Base-by-base conservation (phyloP, 37 sponge, comb jelly and placozoan species). In the Ephydatia muelleri region DNA sequence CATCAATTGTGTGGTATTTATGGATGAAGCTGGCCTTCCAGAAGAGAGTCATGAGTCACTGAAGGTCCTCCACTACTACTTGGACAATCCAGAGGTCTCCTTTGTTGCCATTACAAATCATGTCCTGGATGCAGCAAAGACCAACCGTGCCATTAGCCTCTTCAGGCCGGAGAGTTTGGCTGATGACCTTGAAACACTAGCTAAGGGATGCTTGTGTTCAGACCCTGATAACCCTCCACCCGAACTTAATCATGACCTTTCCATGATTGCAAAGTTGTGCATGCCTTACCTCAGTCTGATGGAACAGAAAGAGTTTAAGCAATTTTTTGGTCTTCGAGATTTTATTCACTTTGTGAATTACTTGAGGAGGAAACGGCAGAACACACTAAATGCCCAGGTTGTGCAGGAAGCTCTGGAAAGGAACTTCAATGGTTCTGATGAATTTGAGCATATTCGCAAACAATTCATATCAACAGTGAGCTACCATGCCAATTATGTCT, bases 1-100 rank as follows among this genome's bases (percentile, higher is more conserved):
- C 16, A 84, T 89, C 65, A 78, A 92, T 47, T 92, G 92, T 80
- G 92, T 94, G 72, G 97, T 97, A 68, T 97, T 97, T 67, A 94
- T 97, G 92, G 97, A 97, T 70, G 97, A 94, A 76, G 97, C 97
- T 29, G 97, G 95, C 26, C 86, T 97, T 0, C 95, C 97, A 1
- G 97, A 94, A 64, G 97, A 97, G 81, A 92, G 95, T 36, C 91
- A 94, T 30, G 97, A 97, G 86, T 97, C 97, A 36, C 83, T 97
- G 38, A 97, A 97, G 86, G 97, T 92, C 3, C 85, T 97, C 21
- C 97, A 97, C 74, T 94, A 94, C 75, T 93, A 92, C 76, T 82
- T 97, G 28, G 97, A 97, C 82, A 81, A 87, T 67, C 93, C 88
- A 35, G 90, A 92, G 75, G 97, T 97, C 1, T 92, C 97, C 38